Percentiles rank a stretch among this genome's conserved stretches.
Conservation (phyloP, 2,888 invertebrate species). For the Didymodactylos carnosus region DNA sequence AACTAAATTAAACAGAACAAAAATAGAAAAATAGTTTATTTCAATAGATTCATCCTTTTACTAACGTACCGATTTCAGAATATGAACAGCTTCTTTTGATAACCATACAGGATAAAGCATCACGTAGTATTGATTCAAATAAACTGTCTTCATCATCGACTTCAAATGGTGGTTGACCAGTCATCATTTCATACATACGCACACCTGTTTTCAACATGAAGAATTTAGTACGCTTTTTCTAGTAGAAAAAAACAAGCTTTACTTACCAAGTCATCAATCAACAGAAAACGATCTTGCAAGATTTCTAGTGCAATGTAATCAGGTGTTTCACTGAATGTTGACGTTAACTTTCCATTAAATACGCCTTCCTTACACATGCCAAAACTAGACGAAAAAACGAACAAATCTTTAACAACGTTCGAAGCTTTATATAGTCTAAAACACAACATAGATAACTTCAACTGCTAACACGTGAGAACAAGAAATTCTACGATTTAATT, state of each 20-base stretch:
- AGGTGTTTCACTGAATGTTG: slow-evolving; percentile 93
- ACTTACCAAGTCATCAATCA: slow-evolving; percentile 65
- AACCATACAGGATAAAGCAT: slow-evolving; percentile 90
- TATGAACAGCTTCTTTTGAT: slow-evolving; percentile 67
- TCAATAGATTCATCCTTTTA: background rate
- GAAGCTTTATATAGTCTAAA: too few species aligned
- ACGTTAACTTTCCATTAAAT: slow-evolving; percentile 60
- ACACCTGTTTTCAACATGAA: too few species aligned
- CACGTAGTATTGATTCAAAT: slow-evolving; percentile 90
- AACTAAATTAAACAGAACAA: slow-evolving; percentile 47
- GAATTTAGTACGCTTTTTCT: too few species aligned
- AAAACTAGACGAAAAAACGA: slow-evolving; percentile 22
- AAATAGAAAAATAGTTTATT: too few species aligned
- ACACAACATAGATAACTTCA: too few species aligned
- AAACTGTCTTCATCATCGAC: slow-evolving; percentile 98
- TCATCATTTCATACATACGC: slow-evolving; percentile 98
- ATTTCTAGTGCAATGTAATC: slow-evolving; percentile 96
- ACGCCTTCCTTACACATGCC: slow-evolving; percentile 98
- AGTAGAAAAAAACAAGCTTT: too few species aligned
- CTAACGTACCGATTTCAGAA: slow-evolving; percentile 50
- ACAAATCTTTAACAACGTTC: background rate
- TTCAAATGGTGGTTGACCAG: slow-evolving; percentile 96
- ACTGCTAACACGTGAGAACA: too few species aligned
- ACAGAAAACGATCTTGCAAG: slow-evolving; percentile 50
- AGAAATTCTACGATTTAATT: background rate